Conservation (phyloP, 2,888 invertebrate species). For the Furcula furcula region DNA sequence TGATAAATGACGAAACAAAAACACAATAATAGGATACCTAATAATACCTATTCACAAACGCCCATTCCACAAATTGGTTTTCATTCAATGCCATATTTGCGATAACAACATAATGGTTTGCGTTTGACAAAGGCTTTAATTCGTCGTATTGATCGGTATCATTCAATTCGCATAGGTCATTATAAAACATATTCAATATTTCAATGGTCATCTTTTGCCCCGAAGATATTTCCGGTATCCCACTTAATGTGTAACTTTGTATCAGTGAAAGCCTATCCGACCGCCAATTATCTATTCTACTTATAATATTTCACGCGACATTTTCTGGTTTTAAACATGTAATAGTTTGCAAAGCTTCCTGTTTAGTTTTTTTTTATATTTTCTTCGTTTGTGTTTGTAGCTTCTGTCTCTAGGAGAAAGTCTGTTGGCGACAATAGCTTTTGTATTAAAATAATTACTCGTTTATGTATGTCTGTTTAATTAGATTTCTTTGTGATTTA, state of each 20-base stretch:
- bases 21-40: background rate
- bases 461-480: too few species aligned
- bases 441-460: too few species aligned
- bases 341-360: too few species aligned
- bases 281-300: conserved; percentile 56
- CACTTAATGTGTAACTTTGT: conserved; percentile 32
- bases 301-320: conserved; percentile 39
- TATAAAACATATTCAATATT: conserved; percentile 16
- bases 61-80: conserved; percentile 13
- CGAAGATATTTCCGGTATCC: conserved; percentile 28
- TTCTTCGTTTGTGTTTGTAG: too few species aligned
- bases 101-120: conserved; percentile 1
- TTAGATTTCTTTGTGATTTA: too few species aligned
- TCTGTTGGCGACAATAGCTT: too few species aligned
- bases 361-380: too few species aligned
- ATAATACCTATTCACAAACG: conserved; percentile 3
- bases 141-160: conserved; percentile 15
- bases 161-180: conserved; percentile 20
- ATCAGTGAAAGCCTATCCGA: conserved; percentile 53
- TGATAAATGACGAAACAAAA: conserved; percentile 9
- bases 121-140: conserved; percentile 4
- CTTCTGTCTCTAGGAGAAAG: too few species aligned
- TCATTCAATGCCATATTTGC: conserved; percentile 11
- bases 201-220: conserved; percentile 23
- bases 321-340: too few species aligned